Base-by-base conservation (phyloP, 2,113 vertebrate genomes). In the Dascyllus trimaculatus region DNA sequence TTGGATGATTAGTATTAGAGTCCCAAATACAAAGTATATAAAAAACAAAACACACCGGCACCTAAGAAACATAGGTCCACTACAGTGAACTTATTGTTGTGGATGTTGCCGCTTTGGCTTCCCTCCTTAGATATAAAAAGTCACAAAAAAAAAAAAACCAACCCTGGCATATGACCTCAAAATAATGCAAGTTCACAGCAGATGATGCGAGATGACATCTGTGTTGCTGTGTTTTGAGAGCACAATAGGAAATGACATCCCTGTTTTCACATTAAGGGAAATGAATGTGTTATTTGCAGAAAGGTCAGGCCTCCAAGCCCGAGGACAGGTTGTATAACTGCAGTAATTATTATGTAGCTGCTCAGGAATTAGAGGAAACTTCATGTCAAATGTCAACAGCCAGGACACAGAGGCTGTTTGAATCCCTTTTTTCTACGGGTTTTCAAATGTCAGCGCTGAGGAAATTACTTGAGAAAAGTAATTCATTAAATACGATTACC, bases 281-380 rank as follows among this genome's bases (percentile, higher is more conserved):
- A 85, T 85, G 64, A 85, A 81, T 78, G 58, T 88, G 85, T 75
- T 88, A 90, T 78, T 84, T 86, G 82, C 25, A 4, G 71, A 91
- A 92, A 93, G 89, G 92, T 92, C 90, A 91, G 77, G 35, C 63
- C 60, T 81, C 63, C 63, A 21, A 71, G 89, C 87, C 79, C 0
- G 49, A 46, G 81, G 90, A 89, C 63, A 75, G 77, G 77, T 87
- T 87, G 85, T 84, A 71, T 87, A 88, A 88, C 75, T 73, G 78
- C 56, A 52, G 81, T 91, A 93, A 91, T 93, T 91, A 91, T 88
- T 74, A 88, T 85, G 76, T 86, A 79, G 85, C 89, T 78, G 60
- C 80, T 76, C 74, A 78, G 68, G 73, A 90, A 87, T 90, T 80
- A 87, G 56, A 78, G 71, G 60, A 60, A 86, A 77, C 51, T 58